Evolutionary conservation across 2,888 invertebrate genomes (phyloP), one percentile per base, ranked within the genome.

Genomic region (Pollenia griseotomentosa): DNA sequence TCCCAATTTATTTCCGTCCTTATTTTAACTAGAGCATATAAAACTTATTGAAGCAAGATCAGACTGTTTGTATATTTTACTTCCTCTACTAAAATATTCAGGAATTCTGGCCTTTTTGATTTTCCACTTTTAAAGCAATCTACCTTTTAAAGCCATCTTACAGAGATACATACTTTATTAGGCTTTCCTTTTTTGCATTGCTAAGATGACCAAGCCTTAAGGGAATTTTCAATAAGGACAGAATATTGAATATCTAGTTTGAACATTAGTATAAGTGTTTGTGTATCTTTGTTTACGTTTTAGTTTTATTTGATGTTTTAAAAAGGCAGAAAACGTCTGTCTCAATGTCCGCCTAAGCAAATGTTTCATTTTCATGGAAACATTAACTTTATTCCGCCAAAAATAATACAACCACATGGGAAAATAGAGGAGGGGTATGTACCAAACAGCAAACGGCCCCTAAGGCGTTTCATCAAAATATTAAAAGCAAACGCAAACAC

Each of bases 331-430:
- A 12, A 53, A 11, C 55, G 19, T 57, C 66, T 73, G 73, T 48
- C 51, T 51, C 16, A 55, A 51, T 33, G 66, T 46, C 33, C 8
- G 73, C 68, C 65, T 79, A 66, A 61, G 61, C 40, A 83, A 83
- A 78, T 83, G 71, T 84, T 79, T 73, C 16, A 12, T 57, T 79
- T 79, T 55, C 55, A 46, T 77, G 19, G 48, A 55, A 23, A 83
- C 55, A 70, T 63, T 83, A 53, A 77, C 42, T 83, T 53, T 75
- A 53, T 48, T 23, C 11, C 53, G 44, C 46, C 65, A 78, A 79
- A 57, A 48, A 73, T 14, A 42, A 48, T 42, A 23, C 16, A n/a
- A 51, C 53, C 44, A 61, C 44, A 53, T 9, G 51, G 46, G 10
- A 78, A 68, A 44, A 40, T 0, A 16, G 1, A 65, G 23, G n/a